These are phyloP conservation scores for Diabrotica balteata DNA, from an alignment of 2,888 invertebrate genomes.

Conservation along the genomic window DNA sequence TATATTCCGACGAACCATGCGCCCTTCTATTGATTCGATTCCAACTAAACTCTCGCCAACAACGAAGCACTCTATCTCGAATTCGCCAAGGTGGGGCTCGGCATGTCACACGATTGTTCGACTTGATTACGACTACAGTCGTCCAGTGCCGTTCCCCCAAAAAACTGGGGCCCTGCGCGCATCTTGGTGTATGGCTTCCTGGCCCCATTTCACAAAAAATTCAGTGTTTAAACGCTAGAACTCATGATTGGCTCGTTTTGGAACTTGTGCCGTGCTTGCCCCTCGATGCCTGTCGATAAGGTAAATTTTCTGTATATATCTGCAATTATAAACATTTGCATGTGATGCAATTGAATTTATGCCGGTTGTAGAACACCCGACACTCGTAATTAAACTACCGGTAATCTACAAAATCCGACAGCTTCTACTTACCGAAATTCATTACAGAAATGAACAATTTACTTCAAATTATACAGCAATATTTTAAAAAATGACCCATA, in stretches of 20 bases:
- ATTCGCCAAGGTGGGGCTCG: constrained; percentile 54
- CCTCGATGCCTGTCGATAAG: constrained; percentile 96
- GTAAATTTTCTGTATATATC: constrained; percentile 60
- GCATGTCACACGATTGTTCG: constrained; percentile 39
- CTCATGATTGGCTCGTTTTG: constrained; percentile 97
- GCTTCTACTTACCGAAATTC: too few species aligned
- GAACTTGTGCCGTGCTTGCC: constrained; percentile 96
- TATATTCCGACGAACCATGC: constrained; percentile 48
- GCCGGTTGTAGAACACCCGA: too few species aligned
- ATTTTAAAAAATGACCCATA: too few species aligned
- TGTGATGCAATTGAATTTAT: not conserved
- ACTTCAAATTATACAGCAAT: too few species aligned
- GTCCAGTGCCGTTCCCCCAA: constrained; percentile 31
- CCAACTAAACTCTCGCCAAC: constrained; percentile 38
- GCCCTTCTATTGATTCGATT: constrained; percentile 51
- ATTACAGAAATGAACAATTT: too few species aligned
- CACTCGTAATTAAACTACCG: too few species aligned
- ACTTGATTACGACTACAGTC: constrained; percentile 37
- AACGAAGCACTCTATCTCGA: constrained; percentile 41
- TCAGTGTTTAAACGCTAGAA: constrained; percentile 52
- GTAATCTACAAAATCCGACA: too few species aligned
- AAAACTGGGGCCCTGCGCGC: constrained; percentile 36
- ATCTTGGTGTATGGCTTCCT: constrained; percentile 49
- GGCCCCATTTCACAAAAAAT: constrained; percentile 40
- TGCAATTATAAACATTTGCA: not conserved